Evolutionary conservation across 2,888 invertebrate species (phyloP).

Genomic region (Philopedon plagiatum): DNA sequence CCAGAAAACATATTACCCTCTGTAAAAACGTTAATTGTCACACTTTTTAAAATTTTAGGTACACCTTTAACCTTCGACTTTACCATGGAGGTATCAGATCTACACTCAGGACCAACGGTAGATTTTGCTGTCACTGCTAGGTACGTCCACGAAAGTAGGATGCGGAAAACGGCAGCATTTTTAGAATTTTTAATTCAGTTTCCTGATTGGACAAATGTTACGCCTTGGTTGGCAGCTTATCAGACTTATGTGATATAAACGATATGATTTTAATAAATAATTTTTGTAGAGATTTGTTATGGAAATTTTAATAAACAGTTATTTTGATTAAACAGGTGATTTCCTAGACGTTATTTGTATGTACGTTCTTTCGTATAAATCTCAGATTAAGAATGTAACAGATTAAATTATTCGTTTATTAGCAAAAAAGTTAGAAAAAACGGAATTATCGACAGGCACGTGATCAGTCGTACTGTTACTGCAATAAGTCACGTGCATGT

Average conservation of each 20-base stretch:
- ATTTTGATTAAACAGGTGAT: no score
- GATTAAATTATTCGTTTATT: no score
- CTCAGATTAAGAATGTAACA: no score
- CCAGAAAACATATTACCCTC: no score
- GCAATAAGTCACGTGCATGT: no score
- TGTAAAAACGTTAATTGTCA: no score
- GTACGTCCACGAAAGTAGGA: conserved; percentile 68
- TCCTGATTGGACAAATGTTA: conserved; percentile 72
- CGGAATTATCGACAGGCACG: no score
- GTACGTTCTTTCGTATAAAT: no score
- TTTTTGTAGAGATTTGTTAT: background rate
- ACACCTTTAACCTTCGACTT: conserved; percentile 58
- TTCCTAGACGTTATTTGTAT: no score
- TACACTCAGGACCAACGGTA: conserved; percentile 56
- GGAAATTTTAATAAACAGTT: no score
- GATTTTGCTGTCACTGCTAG: conserved; percentile 70
- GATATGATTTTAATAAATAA: background rate
- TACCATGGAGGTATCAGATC: conserved; percentile 58
- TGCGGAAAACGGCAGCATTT: conserved; percentile 68
- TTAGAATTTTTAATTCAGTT: conserved; percentile 68
- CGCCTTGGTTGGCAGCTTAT: conserved; percentile 70
- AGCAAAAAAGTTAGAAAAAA: no score
- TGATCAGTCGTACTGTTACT: no score
- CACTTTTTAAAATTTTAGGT: conserved; percentile 30
- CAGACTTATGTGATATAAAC: conserved; percentile 49